A percentile compares a stretch with the other conserved stretches of the same genome.
Conservation (phyloP, 2,888 invertebrate genomes). For the Ochlodes sylvanus region DNA sequence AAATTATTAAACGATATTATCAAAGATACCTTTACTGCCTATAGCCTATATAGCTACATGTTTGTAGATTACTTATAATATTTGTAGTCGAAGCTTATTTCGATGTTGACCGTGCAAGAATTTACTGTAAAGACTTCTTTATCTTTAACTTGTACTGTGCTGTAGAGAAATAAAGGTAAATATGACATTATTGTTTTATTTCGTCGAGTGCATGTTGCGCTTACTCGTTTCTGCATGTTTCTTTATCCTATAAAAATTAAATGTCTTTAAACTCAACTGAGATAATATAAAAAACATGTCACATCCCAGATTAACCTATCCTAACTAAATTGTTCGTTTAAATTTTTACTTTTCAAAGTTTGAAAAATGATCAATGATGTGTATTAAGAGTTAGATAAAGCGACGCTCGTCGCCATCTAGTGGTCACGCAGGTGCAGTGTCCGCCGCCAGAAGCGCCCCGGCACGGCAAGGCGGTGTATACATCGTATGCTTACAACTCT, state of each 20-base stretch:
- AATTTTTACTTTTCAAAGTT: not conserved
- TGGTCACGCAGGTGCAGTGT: conserved; percentile 97
- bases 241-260: conserved; percentile 27
- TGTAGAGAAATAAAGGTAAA: conserved; percentile 78
- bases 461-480: conserved; percentile 96
- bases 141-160: conserved; percentile 69
- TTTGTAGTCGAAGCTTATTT: conserved; percentile 68
- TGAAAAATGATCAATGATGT: conserved; percentile 51
- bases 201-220: conserved; percentile 50
- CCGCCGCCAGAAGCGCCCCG: conserved; percentile 95
- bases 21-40: conserved; percentile 70
- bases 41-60: conserved; percentile 59
- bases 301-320: conserved; percentile 20
- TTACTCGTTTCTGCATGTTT: conserved; percentile 57
- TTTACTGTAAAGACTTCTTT: conserved; percentile 68
- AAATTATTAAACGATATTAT: conserved; percentile 50
- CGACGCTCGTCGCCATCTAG: conserved; percentile 84
- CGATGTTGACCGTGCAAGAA: conserved; percentile 64
- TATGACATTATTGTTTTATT: conserved; percentile 71
- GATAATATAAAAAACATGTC: conserved; percentile 12
- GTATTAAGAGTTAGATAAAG: conserved; percentile 58
- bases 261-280: conserved; percentile 9
- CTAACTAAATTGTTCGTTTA: conserved; percentile 13
- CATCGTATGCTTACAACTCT: conserved; percentile 97
- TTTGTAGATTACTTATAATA: conserved; percentile 64